phyloP scores from a whole-genome alignment of 2,888 invertebrate species.

The Drosophila kuntzei region DNA sequence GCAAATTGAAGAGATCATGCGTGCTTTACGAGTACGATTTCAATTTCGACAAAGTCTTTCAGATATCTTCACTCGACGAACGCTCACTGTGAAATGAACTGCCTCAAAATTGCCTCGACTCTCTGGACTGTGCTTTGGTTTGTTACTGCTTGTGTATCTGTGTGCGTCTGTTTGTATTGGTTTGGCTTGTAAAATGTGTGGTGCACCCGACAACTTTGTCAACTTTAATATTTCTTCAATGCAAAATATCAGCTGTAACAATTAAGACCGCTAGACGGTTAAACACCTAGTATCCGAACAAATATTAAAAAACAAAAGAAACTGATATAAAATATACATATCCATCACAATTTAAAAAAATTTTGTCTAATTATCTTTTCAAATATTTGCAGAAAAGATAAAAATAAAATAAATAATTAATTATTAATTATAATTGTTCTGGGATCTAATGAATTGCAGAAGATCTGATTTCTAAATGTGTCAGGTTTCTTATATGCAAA shows the following conservation, averaged over 20 bases:
- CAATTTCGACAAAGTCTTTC: neutral
- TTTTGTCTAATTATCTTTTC: neutral
- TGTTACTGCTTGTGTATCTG: constrained; percentile 1
- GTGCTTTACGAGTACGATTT: constrained; percentile 5
- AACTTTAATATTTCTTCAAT: neutral
- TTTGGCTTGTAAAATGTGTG: neutral
- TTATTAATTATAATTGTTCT: neutral
- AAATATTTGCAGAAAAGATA: neutral
- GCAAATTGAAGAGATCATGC: constrained; percentile 48
- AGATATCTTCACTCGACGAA: constrained; percentile 52
- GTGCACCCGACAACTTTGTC: constrained; percentile 49
- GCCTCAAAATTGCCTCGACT: constrained; percentile 25
- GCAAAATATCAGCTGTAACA: too few species aligned
- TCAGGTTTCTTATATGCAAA: neutral
- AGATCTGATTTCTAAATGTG: neutral
- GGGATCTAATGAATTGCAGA: neutral
- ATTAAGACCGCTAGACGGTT: neutral
- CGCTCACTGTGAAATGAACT: constrained; percentile 54
- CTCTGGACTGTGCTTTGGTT: constrained; percentile 39
- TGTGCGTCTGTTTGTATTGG: neutral
- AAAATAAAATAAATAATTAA: neutral
- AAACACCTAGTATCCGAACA: neutral
- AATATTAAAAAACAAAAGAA: too few species aligned
- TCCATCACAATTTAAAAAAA: too few species aligned
- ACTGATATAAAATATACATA: too few species aligned